Conservation (phyloP, 2,113 vertebrate species). For the Xiphias gladius region DNA sequence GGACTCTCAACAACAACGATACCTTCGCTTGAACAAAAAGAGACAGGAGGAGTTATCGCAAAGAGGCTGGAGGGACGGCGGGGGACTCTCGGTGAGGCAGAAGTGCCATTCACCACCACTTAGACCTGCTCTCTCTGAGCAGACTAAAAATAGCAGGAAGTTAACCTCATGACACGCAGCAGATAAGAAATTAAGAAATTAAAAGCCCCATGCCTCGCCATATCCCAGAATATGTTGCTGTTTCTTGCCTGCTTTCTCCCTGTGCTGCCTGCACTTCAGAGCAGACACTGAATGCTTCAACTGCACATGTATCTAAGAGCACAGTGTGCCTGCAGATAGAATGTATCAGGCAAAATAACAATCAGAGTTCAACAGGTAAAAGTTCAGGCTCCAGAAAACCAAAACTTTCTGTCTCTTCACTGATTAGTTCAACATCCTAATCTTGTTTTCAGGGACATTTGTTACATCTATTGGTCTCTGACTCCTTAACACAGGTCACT, state of each 20-base stretch:
- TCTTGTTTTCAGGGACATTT: slow-evolving; percentile 53
- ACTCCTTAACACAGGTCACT: neutral
- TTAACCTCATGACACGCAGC: slow-evolving; percentile 65
- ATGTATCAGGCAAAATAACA: slow-evolving; percentile 42
- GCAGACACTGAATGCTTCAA: neutral
- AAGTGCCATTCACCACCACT: slow-evolving; percentile 89
- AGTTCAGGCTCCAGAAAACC: slow-evolving; percentile 34
- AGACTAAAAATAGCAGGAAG: slow-evolving; percentile 88
- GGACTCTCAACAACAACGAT: slow-evolving; percentile 83
- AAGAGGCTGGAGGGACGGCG: slow-evolving; percentile 32
- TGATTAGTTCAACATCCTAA: slow-evolving; percentile 31
- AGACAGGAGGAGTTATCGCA: slow-evolving; percentile 86
- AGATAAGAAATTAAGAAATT: slow-evolving; percentile 46
- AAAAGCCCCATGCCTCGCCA: slow-evolving; percentile 17
- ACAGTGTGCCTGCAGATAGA: slow-evolving; percentile 37
- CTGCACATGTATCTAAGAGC: neutral
- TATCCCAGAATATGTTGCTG: neutral
- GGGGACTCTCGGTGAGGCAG: slow-evolving; percentile 28
- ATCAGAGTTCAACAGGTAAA: slow-evolving; percentile 66
- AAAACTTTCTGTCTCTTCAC: slow-evolving; percentile 13
- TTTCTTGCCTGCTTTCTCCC: neutral
- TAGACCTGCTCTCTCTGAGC: slow-evolving; percentile 81
- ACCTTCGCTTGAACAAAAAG: slow-evolving; percentile 79
- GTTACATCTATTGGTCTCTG: neutral
- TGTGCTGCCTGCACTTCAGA: neutral